These are phyloP conservation scores for Bombus superbus DNA, from an alignment of 1,140 invertebrate genomes.

Conservation along the genomic window DNA sequence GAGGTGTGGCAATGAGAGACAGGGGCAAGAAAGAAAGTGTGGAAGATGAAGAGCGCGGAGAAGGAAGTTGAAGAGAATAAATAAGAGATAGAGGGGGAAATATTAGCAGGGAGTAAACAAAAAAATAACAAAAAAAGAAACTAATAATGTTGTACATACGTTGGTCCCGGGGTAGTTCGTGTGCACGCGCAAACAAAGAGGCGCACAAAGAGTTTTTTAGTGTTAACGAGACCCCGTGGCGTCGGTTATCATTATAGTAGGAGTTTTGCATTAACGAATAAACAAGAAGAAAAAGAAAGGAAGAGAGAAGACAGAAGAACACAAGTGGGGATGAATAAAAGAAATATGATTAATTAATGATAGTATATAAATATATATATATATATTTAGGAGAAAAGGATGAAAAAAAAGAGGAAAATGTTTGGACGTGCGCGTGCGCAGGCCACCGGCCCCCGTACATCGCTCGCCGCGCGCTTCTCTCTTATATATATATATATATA, in stretches of 20 bases:
- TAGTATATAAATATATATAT: conserved; percentile 62
- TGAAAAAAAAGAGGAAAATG: conserved; percentile 60
- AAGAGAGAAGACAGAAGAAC: conserved; percentile 55
- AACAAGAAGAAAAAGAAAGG: conserved; percentile 41
- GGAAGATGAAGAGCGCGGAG: conserved; percentile 39
- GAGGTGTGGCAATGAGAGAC: conserved; percentile 9
- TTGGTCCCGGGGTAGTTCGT: conserved; percentile 80
- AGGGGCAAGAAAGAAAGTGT: conserved; percentile 7
- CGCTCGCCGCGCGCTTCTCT: conserved; percentile 77
- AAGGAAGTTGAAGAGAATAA: conserved; percentile 12
- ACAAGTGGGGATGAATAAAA: conserved; percentile 42
- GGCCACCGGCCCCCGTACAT: conserved; percentile 73
- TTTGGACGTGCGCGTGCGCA: conserved; percentile 76
- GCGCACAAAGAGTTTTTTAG: conserved; percentile 72
- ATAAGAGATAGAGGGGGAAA: neutral
- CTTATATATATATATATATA: conserved; percentile 64
- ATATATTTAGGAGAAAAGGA: conserved; percentile 76
- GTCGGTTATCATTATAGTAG: conserved; percentile 81
- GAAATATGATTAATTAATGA: conserved; percentile 75
- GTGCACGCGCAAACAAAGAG: conserved; percentile 78
- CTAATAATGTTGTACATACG: conserved; percentile 80
- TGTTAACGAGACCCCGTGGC: conserved; percentile 75
- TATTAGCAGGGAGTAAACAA: conserved; percentile 37
- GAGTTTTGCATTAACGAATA: conserved; percentile 79
- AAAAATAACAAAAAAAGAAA: conserved; percentile 44